Conservation (phyloP, 2,113 vertebrate genomes). For the Hypomesus transpacificus region DNA sequence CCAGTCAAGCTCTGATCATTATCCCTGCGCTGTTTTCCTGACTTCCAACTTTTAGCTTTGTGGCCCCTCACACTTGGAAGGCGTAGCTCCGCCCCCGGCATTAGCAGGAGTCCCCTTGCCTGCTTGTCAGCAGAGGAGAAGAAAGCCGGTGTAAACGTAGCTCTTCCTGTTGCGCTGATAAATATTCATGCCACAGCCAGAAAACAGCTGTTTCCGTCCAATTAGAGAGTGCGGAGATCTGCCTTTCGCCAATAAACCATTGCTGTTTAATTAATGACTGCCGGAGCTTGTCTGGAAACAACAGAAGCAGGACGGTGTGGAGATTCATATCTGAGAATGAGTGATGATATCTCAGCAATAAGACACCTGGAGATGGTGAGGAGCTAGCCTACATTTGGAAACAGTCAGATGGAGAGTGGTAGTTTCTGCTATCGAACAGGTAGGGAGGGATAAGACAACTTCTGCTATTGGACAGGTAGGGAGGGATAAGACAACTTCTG, state of each 20-base stretch:
- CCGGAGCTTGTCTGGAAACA: conserved; percentile 27
- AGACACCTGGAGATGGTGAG: background rate
- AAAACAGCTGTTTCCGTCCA: conserved; percentile 71
- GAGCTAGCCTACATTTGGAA: conserved; percentile 12
- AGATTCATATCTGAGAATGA: conserved; percentile 32
- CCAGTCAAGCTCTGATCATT: conserved; percentile 43
- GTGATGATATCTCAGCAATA: conserved; percentile 1
- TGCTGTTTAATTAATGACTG: conserved; percentile 62
- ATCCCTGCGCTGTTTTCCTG: conserved; percentile 41
- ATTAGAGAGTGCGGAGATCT: conserved; percentile 57
- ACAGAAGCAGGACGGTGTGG: conserved; percentile 38
- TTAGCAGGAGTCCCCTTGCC: conserved; percentile 37
- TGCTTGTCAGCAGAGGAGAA: conserved; percentile 40
- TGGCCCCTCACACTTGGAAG: conserved; percentile 18
- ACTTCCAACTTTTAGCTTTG: conserved; percentile 37
- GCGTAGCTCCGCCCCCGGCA: conserved; percentile 39
- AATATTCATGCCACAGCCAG: conserved; percentile 68
- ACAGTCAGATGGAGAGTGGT: conserved; percentile 12
- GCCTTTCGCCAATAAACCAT: conserved; percentile 63
- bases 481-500: conserved; percentile 27
- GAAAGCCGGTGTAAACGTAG: conserved; percentile 42
- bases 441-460: background rate
- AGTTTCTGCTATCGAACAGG: conserved; percentile 24
- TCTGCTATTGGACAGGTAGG: background rate
- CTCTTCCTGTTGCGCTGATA: conserved; percentile 56